Evolutionary conservation across 2,888 invertebrate species (phyloP), one percentile per base, ranked within the genome.

Genomic region (Spatulosminthurus flaviceps): DNA sequence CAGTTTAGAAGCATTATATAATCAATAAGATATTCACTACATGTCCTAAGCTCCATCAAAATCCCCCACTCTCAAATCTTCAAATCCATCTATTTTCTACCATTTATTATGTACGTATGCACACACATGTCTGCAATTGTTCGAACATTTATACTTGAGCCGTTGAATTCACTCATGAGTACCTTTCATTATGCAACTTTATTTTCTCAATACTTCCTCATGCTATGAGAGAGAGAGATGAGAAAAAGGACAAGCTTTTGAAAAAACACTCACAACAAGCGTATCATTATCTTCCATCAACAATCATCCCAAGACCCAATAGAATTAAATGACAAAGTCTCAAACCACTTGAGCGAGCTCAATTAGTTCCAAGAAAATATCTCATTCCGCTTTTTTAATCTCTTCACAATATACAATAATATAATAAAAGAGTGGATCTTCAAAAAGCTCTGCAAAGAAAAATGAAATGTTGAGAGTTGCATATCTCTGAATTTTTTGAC

Each of bases 221-320:
- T 67, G n/a, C 11, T 16, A 26, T 5, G 13, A 28, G 28, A 67
- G 67, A 22, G 34, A 9, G n/a, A 2, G 41, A 51, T 51, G 16
- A 51, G 16, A 51, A 51, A 51, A 13, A 19, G 9, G 51, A 51
- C 51, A 51, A 51, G 9, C 51, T 51, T n/a, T 16, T 13, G 9
- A 34, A 51, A n/a, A 51, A 51, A n/a, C 9, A 13, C 51, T 51
- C 51, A 51, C 51, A 72, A 72, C 41, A 72, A 72, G 34, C 51
- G 51, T 72, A 72, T 72, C 72, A 51, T 72, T 43, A 42, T 24
- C 72, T 51, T 28, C 1, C 26, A 72, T 72, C 72, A 72, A 72
- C 72, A 72, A 26, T 51, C 67, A 67, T 72, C 51, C 41, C 16
- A 16, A 51, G 51, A 51, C 9, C 51, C 51, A 51, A 51, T 51